Conservation (phyloP, 2,888 invertebrate genomes). For the Morpho helenor region DNA sequence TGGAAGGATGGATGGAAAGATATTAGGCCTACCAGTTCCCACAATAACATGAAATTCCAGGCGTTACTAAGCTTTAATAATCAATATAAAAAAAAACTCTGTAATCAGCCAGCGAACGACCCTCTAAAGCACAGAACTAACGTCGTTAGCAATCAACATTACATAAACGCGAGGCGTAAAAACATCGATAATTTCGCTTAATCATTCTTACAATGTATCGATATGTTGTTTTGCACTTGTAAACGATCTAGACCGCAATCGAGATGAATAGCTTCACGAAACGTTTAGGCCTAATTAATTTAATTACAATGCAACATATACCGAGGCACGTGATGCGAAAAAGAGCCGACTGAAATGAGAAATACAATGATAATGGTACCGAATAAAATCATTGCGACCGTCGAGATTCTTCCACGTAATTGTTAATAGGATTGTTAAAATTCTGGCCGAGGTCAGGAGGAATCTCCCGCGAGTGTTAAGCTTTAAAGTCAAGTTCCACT, state of each 20-base stretch:
- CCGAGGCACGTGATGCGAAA: constrained; percentile 16
- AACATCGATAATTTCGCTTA: constrained; percentile 15
- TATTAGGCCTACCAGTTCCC: too few relatives aligned
- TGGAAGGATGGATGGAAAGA: too few relatives aligned
- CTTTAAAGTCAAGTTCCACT: neutral
- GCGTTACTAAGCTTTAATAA: too few relatives aligned
- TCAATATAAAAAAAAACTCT: too few relatives aligned
- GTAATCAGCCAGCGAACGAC: too few relatives aligned
- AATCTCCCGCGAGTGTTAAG: constrained; percentile 19
- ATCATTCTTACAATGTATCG: constrained; percentile 19
- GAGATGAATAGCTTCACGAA: constrained; percentile 19
- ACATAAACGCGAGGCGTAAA: constrained; percentile 6
- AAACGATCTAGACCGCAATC: constrained; percentile 6
- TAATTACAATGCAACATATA: constrained; percentile 20
- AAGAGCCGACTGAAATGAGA: constrained; percentile 8
- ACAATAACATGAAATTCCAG: too few relatives aligned
- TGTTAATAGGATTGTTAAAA: constrained; percentile 25
- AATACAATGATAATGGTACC: constrained; percentile 15
- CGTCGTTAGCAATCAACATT: neutral
- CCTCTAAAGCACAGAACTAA: neutral
- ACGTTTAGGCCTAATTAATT: constrained; percentile 18
- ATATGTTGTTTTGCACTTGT: constrained; percentile 14
- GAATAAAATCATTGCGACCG: constrained; percentile 8
- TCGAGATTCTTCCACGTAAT: constrained; percentile 15
- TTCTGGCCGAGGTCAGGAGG: constrained; percentile 25